Evolutionary conservation across 2,888 invertebrate species (phyloP), one percentile per base, ranked within the genome.

Genomic region (Himalopsyche tibetana): DNA sequence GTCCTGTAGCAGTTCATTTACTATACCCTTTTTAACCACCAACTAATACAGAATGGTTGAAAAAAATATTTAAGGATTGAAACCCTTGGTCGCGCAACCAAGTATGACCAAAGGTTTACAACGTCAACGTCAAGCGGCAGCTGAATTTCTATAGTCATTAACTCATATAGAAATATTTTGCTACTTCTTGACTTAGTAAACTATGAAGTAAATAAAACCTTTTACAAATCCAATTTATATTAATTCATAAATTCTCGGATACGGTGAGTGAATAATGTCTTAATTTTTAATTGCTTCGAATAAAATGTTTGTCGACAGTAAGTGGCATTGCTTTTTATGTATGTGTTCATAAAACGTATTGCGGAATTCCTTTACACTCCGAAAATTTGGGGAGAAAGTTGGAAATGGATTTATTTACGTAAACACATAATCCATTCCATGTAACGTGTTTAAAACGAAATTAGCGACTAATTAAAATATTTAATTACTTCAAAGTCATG

Each of bases 331-430:
- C n/a, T 4, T n/a, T 19, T 19, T 63, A 63, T 63, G 19, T 63
- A 63, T 63, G 63, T 63, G 63, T 19, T 28, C 63, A 28, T 63
- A 19, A 63, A 51, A 63, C 28, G 63, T 28, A 63, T 63, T 63
- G 19, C 63, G 63, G 11, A 63, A 63, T 63, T 63, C 11, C 28
- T 63, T 63, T 63, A 19, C 63, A 63, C 19, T 19, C 63, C 63
- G 19, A 63, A 63, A 63, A 63, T 19, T 63, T 63, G 63, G 19
- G 63, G 63, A 63, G 63, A 63, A 63, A 63, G 63, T 63, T 63
- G 19, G 19, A 63, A 63, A 63, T 63, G 19, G 6, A 63, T 63
- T 19, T 19, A 63, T 63, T 63, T 63, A 19, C 63, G 63, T 63
- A 63, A 63, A 63, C 63, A 63, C 63, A 19, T 63, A 63, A 63